phyloP scores from a whole-genome alignment of 2,113 vertebrate species.

The Piaya cayana region DNA sequence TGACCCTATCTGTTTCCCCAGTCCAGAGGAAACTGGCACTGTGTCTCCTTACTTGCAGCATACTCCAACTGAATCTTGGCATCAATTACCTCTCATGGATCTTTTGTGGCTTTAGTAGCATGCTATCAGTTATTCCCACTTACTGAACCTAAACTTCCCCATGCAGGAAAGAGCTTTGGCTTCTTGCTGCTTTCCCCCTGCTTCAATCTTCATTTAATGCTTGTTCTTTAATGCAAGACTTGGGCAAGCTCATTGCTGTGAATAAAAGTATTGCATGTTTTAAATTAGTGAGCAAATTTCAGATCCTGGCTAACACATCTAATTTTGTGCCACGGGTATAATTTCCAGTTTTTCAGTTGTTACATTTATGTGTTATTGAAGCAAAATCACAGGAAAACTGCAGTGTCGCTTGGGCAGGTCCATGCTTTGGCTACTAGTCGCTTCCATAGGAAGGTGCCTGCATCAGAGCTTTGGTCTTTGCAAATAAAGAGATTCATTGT shows the following conservation, averaged over 20 bases:
- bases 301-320: neutral
- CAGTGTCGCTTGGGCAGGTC: rapidly evolving
- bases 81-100: neutral
- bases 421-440: neutral
- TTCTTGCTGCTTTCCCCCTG: neutral
- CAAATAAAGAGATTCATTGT: neutral
- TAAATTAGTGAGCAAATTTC: neutral
- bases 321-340: neutral
- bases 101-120: neutral
- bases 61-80: neutral
- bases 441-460: neutral
- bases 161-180: neutral
- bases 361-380: rapidly evolving
- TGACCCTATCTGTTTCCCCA: neutral
- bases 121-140: neutral
- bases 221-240: neutral
- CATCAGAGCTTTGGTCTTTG: neutral
- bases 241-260: neutral
- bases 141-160: neutral
- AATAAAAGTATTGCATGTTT: neutral
- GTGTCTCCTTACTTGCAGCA: neutral
- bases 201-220: rapidly evolving
- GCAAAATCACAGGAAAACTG: neutral
- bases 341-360: neutral
- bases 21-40: neutral